Evolutionary conservation across 2,888 invertebrate genomes (phyloP).

Genomic region (Stomorhina lunata): DNA sequence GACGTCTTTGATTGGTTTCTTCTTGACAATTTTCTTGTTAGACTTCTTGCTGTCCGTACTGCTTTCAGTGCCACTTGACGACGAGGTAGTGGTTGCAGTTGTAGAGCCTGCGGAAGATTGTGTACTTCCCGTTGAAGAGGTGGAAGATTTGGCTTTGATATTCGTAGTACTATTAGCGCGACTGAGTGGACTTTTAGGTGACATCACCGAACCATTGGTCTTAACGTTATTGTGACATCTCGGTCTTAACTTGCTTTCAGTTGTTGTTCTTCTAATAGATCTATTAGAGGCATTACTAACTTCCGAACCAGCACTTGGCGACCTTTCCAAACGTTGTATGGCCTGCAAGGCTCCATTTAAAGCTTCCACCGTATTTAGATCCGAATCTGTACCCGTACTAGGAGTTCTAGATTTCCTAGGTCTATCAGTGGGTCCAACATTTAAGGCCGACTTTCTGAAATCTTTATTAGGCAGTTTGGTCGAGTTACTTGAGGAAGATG

Average conservation of each 20-base stretch:
- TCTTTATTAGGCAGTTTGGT: conserved; percentile 85
- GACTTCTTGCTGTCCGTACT: conserved; percentile 71
- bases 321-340: conserved; percentile 75
- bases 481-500: conserved; percentile 79
- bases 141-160: conserved; percentile 78
- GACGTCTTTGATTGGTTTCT: conserved; percentile 65
- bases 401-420: conserved; percentile 79
- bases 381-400: conserved; percentile 77
- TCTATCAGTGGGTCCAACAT: conserved; percentile 82
- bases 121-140: conserved; percentile 17
- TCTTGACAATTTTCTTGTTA: conserved; percentile 72
- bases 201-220: neutral
- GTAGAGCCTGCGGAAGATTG: conserved; percentile 19
- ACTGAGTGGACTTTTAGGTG: conserved; percentile 50
- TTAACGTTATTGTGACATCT: conserved; percentile 69
- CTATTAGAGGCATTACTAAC: conserved; percentile 80
- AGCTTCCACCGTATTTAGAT: conserved; percentile 66
- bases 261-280: conserved; percentile 76
- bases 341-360: conserved; percentile 66
- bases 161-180: conserved; percentile 76
- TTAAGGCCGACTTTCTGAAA: conserved; percentile 87
- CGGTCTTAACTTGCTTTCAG: conserved; percentile 78
- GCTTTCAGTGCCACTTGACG: conserved; percentile 77
- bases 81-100: conserved; percentile 64
- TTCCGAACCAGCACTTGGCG: conserved; percentile 80